These are phyloP conservation scores for Rhinopomastus cyanomelas DNA, from an alignment of 2,113 vertebrate genomes.

Conservation along the genomic window DNA sequence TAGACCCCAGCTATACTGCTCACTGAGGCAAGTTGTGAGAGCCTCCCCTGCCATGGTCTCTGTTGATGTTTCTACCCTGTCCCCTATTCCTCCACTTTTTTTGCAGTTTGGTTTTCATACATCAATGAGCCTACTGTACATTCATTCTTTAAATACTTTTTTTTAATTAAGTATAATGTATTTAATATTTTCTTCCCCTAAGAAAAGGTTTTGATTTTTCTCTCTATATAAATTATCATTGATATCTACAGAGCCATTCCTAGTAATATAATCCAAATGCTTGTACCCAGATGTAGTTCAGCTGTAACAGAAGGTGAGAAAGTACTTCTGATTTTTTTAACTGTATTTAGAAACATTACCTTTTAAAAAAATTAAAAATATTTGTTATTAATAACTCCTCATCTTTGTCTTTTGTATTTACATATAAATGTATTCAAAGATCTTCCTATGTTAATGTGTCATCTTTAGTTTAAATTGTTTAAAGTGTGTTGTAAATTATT, in stretches of 20 bases:
- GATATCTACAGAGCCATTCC: neutral
- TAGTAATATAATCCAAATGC: neutral
- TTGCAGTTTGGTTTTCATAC: neutral
- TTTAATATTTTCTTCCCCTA: neutral
- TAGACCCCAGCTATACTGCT: neutral
- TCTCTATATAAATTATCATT: neutral
- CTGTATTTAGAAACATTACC: neutral
- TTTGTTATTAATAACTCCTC: neutral
- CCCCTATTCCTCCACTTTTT: neutral
- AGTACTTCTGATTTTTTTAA: neutral
- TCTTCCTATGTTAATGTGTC: neutral
- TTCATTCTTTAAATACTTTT: neutral
- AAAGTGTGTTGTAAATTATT: neutral
- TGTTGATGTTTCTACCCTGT: neutral
- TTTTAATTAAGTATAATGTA: neutral
- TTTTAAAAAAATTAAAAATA: neutral
- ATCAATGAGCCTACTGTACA: neutral
- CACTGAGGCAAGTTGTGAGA: neutral
- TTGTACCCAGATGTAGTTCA: neutral
- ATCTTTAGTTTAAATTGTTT: neutral
- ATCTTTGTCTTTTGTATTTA: neutral
- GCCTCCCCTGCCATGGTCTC: fast-evolving
- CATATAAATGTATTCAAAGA: neutral
- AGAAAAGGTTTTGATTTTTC: neutral
- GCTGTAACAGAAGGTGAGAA: neutral